Conservation (phyloP, 2,113 vertebrate genomes). For the Panthera tigris region DNA sequence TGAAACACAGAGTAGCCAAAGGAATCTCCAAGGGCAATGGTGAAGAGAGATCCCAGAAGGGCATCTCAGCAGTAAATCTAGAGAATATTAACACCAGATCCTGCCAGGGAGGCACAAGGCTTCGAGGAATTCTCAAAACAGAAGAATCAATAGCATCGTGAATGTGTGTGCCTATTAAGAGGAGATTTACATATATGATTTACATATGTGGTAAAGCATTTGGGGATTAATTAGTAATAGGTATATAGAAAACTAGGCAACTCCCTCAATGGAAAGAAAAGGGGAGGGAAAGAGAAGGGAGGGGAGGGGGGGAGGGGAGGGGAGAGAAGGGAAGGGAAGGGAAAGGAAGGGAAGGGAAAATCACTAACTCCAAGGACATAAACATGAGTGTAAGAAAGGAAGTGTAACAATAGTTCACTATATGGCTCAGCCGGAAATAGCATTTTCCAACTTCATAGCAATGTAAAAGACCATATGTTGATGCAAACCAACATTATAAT, state of each 20-base stretch:
- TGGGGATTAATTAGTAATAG: neutral
- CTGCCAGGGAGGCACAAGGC: neutral
- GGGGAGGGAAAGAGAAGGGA: neutral
- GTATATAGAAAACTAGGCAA: neutral
- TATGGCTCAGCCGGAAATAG: neutral
- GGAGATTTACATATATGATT: neutral
- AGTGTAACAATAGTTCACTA: neutral
- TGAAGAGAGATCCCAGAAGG: neutral
- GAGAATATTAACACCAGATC: neutral
- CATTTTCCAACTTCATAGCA: neutral
- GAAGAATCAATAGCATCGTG: neutral
- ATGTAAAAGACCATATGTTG: neutral
- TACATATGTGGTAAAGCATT: neutral
- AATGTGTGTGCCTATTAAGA: neutral
- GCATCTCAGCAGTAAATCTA: neutral
- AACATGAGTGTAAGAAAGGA: neutral
- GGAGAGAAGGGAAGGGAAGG: neutral
- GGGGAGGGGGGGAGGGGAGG: neutral
- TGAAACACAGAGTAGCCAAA: neutral
- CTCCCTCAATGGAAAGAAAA: neutral
- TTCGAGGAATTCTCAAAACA: neutral
- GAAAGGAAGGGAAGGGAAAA: too few species aligned
- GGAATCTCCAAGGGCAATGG: neutral
- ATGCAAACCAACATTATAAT: neutral
- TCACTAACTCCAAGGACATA: neutral